Evolutionary conservation across 1,140 invertebrate species (phyloP).

Genomic region (Eupeodes corollae): DNA sequence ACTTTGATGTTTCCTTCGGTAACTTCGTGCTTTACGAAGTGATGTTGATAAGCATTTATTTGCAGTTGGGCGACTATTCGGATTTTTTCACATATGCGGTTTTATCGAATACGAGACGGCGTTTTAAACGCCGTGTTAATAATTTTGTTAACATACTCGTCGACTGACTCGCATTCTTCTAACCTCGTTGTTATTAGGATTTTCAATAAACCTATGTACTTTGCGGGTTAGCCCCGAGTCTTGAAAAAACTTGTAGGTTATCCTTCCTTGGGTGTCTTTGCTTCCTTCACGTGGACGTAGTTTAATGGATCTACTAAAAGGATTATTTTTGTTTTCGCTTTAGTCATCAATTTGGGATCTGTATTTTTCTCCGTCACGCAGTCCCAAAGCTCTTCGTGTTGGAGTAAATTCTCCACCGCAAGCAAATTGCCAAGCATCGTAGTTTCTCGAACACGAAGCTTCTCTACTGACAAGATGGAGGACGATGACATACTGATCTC

Average conservation of each 20-base stretch:
- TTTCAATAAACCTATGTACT: slow-evolving; percentile 21
- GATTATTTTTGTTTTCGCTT: slow-evolving; percentile 21
- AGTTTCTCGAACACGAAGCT: too few relatives aligned
- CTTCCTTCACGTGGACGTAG: slow-evolving; percentile 18
- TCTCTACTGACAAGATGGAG: too few relatives aligned
- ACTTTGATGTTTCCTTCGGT: too few relatives aligned
- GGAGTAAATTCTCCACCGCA: slow-evolving; percentile 23
- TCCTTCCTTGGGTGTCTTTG: slow-evolving; percentile 15
- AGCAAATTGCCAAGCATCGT: slow-evolving; percentile 23
- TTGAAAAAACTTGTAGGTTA: slow-evolving; percentile 20
- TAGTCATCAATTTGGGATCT: slow-evolving; percentile 15
- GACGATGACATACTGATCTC: too few relatives aligned
- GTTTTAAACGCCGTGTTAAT: slow-evolving; percentile 22
- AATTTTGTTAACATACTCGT: slow-evolving; percentile 32
- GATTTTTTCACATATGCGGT: too few relatives aligned
- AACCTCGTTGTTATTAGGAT: slow-evolving; percentile 21
- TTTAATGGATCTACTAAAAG: slow-evolving; percentile 24
- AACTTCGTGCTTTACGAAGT: too few relatives aligned
- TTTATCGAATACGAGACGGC: too few relatives aligned
- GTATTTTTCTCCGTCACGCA: slow-evolving; percentile 12
- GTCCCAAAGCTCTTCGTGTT: slow-evolving; percentile 22
- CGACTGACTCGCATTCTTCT: slow-evolving; percentile 18
- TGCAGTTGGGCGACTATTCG: too few relatives aligned
- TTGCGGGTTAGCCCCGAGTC: slow-evolving; percentile 25
- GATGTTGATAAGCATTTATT: too few relatives aligned